Conservation (phyloP, 2,113 vertebrate species). For the Hemicordylus capensis region DNA sequence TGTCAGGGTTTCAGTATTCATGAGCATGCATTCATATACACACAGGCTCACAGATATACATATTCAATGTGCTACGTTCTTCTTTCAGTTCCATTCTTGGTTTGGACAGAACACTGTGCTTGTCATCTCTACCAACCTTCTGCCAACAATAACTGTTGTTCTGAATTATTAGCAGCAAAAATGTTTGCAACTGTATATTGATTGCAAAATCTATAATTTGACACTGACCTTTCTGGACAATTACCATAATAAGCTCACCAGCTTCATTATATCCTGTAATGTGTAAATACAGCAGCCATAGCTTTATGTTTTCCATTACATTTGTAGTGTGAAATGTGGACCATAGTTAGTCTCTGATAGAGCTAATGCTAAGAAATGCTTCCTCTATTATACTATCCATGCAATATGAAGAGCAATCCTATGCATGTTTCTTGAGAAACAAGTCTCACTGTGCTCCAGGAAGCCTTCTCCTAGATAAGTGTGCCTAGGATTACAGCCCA, state of each 20-base stretch:
- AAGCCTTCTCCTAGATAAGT: too few species aligned
- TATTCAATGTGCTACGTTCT: neutral
- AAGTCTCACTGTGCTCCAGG: too few species aligned
- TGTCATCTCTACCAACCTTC: neutral
- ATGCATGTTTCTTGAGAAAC: too few species aligned
- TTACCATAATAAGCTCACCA: neutral
- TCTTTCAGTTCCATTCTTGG: neutral
- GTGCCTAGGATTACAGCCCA: too few species aligned
- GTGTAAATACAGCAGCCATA: neutral
- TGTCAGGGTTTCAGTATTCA: neutral
- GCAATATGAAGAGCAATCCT: neutral
- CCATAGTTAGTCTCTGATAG: neutral
- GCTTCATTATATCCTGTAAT: neutral
- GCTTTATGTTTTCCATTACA: neutral
- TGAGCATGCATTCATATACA: neutral
- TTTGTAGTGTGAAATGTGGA: neutral
- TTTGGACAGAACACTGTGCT: neutral
- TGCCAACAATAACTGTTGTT: neutral
- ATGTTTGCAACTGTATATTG: neutral
- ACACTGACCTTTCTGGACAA: neutral
- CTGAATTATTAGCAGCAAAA: neutral
- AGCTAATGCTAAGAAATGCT: neutral
- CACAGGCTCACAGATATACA: neutral
- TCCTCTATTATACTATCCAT: neutral
- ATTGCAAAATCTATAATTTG: neutral